Conservation (phyloP, 2,888 invertebrate species). For the Rotaria magnacalcarata region DNA sequence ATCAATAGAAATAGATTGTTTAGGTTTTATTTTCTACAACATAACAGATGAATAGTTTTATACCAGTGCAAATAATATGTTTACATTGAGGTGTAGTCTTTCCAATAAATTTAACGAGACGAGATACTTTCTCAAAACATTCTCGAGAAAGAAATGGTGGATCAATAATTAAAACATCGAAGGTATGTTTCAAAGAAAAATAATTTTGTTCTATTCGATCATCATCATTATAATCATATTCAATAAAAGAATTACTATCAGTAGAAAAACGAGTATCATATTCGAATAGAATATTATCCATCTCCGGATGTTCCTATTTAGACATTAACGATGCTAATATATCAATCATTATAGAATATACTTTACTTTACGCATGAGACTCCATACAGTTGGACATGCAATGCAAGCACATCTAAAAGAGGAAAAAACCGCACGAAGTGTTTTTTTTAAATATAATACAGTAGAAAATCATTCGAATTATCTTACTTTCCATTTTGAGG, state of each 20-base stretch:
- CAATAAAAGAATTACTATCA: constrained; percentile 70
- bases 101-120: constrained; percentile 71
- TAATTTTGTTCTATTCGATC: constrained; percentile 55
- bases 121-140: constrained; percentile 76
- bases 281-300: constrained; percentile 65
- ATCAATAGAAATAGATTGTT: neutral
- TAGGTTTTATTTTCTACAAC: no score
- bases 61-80: constrained; percentile 78
- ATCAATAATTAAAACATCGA: constrained; percentile 81
- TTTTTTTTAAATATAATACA: no score
- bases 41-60: neutral
- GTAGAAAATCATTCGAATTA: no score
- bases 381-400: constrained; percentile 81
- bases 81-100: constrained; percentile 64
- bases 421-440: neutral
- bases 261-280: constrained; percentile 78
- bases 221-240: constrained; percentile 77
- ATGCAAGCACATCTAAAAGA: constrained; percentile 69
- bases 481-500: constrained; percentile 62
- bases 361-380: constrained; percentile 56
- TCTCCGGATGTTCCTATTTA: constrained; percentile 42
- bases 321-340: neutral
- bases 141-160: constrained; percentile 90
- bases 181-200: constrained; percentile 61
- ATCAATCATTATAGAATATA: constrained; percentile 36